Conservation (phyloP, 1,140 invertebrate genomes). For the Cyrtorhinus lividipennis region DNA sequence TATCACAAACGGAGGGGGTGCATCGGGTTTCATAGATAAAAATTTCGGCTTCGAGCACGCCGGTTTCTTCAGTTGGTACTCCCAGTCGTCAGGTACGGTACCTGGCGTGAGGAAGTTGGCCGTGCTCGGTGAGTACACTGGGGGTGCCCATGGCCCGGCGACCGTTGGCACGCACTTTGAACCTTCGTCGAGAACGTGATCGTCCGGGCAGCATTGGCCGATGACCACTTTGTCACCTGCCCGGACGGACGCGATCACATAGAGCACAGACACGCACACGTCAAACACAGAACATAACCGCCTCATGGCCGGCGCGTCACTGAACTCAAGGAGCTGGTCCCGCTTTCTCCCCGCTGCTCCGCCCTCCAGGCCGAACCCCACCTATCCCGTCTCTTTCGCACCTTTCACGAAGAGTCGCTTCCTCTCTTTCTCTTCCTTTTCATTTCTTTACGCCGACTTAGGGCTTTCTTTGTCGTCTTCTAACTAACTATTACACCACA, state of each 20-base stretch:
- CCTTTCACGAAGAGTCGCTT: too few relatives aligned
- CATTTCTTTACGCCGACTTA: too few relatives aligned
- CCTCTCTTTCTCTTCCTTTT: too few relatives aligned
- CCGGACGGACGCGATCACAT: slow-evolving; percentile 6
- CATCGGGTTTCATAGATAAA: background rate
- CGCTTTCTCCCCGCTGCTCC: background rate
- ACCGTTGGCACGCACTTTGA: slow-evolving; percentile 19
- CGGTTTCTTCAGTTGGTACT: slow-evolving; percentile 27
- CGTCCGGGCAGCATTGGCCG: slow-evolving; percentile 37
- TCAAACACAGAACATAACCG: background rate
- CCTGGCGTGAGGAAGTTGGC: slow-evolving; percentile 27
- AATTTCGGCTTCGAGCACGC: slow-evolving; percentile 30
- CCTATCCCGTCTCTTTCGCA: too few relatives aligned
- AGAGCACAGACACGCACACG: too few relatives aligned
- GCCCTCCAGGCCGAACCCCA: background rate
- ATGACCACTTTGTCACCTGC: slow-evolving; percentile 29
- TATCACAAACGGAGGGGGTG: slow-evolving; percentile 29
- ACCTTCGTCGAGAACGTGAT: slow-evolving; percentile 29
- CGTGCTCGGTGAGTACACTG: slow-evolving; percentile 36
- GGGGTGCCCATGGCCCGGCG: slow-evolving; percentile 31
- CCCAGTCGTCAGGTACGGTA: slow-evolving; percentile 35
- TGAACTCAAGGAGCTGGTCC: background rate
- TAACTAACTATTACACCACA: too few relatives aligned
- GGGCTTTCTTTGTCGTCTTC: too few relatives aligned
- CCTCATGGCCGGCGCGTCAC: background rate